Evolutionary conservation across 2,113 vertebrate genomes (phyloP).

Genomic region (Poecile atricapillus): DNA sequence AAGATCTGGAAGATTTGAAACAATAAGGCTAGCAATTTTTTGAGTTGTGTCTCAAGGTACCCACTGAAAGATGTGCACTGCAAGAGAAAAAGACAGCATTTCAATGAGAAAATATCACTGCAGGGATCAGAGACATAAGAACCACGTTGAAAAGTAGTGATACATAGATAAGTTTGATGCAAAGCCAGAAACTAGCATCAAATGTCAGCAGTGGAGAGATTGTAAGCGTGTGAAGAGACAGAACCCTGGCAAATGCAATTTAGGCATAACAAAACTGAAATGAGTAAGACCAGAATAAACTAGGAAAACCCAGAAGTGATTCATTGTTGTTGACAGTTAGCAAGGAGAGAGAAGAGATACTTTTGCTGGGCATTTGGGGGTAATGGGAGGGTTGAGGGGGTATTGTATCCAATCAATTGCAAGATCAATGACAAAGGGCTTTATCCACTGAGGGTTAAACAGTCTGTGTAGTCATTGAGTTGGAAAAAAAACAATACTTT

Average conservation of each 20-base stretch:
- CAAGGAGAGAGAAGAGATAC: background rate
- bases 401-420: background rate
- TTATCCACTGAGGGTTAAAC: background rate
- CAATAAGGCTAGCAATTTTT: background rate
- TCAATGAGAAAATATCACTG: conserved; percentile 22
- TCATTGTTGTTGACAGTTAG: background rate
- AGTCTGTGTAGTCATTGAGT: background rate
- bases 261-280: conserved; percentile 5
- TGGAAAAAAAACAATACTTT: background rate
- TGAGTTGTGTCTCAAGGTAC: background rate
- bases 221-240: background rate
- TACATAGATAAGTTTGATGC: background rate
- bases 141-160: background rate
- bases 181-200: conserved; percentile 17
- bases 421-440: background rate
- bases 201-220: background rate
- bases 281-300: conserved; percentile 21
- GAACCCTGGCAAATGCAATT: background rate
- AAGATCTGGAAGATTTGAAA: background rate
- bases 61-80: background rate
- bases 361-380: background rate
- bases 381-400: fast-evolving
- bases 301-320: conserved; percentile 7
- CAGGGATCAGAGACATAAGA: background rate
- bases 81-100: background rate